phyloP scores from a whole-genome alignment of 2,888 invertebrate genomes.

The Cheilosia grossa region DNA sequence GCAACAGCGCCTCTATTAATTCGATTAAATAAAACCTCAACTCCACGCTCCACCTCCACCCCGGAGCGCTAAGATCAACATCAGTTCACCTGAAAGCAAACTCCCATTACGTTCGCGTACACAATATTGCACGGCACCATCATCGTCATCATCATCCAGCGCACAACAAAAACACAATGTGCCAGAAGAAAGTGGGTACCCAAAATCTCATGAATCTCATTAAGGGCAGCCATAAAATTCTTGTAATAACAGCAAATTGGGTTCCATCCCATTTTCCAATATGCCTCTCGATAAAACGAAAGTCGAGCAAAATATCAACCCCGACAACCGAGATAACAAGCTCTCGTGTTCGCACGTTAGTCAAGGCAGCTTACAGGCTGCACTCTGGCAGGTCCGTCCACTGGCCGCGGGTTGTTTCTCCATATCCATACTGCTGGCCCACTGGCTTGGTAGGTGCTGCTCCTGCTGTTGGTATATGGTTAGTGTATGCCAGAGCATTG shows the following conservation, averaged over 20 bases:
- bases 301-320: slow-evolving; percentile 65
- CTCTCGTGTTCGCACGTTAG: slow-evolving; percentile 46
- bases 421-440: slow-evolving; percentile 27
- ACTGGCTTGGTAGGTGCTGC: slow-evolving; percentile 24
- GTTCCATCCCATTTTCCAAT: slow-evolving; percentile 78
- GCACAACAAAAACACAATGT: slow-evolving; percentile 50
- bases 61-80: slow-evolving; percentile 55
- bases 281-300: slow-evolving; percentile 68
- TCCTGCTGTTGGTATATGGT: slow-evolving; percentile 1
- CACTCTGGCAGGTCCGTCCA: background rate
- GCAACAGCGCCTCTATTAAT: slow-evolving; percentile 36
- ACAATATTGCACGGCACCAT: slow-evolving; percentile 69
- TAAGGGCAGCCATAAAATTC: slow-evolving; percentile 78
- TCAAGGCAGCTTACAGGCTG: slow-evolving; percentile 62
- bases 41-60: slow-evolving; percentile 62
- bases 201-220: slow-evolving; percentile 79
- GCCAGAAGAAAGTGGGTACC: slow-evolving; percentile 68
- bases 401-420: slow-evolving; percentile 41
- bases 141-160: slow-evolving; percentile 35
- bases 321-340: slow-evolving; percentile 59
- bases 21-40: slow-evolving; percentile 66
- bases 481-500: slow-evolving; percentile 45
- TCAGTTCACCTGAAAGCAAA: slow-evolving; percentile 71
- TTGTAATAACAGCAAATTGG: slow-evolving; percentile 79
- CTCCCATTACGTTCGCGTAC: slow-evolving; percentile 54